These are phyloP conservation scores for Chirona hameri DNA, from an alignment of 2,888 invertebrate genomes.

Conservation along the genomic window DNA sequence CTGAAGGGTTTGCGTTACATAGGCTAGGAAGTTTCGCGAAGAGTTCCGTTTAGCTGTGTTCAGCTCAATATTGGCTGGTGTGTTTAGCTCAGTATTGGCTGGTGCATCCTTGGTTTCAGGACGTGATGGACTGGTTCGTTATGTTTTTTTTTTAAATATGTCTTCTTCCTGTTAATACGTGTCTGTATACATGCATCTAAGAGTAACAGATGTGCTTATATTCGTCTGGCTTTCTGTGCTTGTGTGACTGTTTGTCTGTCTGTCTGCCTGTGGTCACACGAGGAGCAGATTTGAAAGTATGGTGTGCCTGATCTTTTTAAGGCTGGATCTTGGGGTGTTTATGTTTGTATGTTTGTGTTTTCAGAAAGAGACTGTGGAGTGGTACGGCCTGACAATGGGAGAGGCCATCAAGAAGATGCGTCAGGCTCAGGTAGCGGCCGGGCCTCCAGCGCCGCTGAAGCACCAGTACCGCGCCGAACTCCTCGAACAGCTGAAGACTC, in stretches of 20 bases:
- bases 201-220: background rate
- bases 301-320: too few relatives aligned
- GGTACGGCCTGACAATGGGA: slow-evolving; percentile 37
- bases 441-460: slow-evolving; percentile 33
- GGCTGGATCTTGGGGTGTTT: too few relatives aligned
- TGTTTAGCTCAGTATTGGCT: background rate
- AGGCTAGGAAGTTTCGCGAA: too few relatives aligned
- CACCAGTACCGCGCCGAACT: slow-evolving; percentile 36
- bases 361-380: slow-evolving; percentile 38
- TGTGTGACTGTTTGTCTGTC: background rate
- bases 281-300: too few relatives aligned
- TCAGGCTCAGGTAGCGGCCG: slow-evolving; percentile 33
- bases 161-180: too few relatives aligned
- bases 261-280: background rate
- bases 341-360: background rate
- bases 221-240: background rate
- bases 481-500: slow-evolving; percentile 29
- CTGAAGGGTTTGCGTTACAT: too few relatives aligned
- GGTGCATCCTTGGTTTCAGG: background rate
- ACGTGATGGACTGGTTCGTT: background rate
- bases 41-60: too few relatives aligned
- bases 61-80: too few relatives aligned
- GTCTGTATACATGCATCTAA: too few relatives aligned
- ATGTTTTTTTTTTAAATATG: too few relatives aligned
- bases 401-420: slow-evolving; percentile 37